These are phyloP conservation scores for Gallirallus australis DNA, from an alignment of 2,797 vertebrate species.

Conservation along the genomic window DNA sequence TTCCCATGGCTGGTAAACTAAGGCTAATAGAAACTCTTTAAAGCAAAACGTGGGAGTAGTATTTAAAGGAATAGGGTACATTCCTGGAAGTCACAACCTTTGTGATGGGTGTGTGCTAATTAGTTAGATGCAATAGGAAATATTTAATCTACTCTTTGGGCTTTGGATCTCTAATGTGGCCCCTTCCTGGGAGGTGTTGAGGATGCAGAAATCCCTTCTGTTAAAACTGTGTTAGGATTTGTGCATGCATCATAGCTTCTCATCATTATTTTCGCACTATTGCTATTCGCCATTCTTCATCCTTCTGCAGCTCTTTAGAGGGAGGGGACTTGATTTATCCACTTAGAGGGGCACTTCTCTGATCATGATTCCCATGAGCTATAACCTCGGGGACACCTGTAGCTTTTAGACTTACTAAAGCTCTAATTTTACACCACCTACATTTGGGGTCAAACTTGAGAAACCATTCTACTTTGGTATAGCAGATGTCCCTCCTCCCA, in stretches of 20 bases:
- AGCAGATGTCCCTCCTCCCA: rapidly evolving
- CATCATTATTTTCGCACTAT: neutral
- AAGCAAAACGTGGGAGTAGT: neutral
- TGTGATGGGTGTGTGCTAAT: neutral
- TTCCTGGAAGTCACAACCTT: neutral
- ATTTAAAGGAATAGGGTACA: neutral
- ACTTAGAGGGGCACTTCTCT: neutral
- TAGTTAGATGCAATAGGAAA: neutral
- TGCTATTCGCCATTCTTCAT: neutral
- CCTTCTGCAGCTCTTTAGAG: neutral
- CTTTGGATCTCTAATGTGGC: neutral
- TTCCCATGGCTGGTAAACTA: neutral
- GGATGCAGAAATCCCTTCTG: neutral
- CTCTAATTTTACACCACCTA: neutral
- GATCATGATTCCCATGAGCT: rapidly evolving
- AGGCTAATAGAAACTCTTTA: neutral
- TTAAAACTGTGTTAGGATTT: neutral
- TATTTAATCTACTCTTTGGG: neutral
- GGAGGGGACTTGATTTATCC: neutral
- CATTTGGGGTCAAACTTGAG: neutral
- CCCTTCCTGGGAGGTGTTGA: neutral
- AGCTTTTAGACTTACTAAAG: neutral
- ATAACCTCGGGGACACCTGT: neutral
- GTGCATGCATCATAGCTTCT: neutral
- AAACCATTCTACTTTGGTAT: neutral